Percentiles rank a stretch among this genome's conserved stretches.
Conservation (phyloP, 2,888 invertebrate genomes). For the Ornithoptera priamus region DNA sequence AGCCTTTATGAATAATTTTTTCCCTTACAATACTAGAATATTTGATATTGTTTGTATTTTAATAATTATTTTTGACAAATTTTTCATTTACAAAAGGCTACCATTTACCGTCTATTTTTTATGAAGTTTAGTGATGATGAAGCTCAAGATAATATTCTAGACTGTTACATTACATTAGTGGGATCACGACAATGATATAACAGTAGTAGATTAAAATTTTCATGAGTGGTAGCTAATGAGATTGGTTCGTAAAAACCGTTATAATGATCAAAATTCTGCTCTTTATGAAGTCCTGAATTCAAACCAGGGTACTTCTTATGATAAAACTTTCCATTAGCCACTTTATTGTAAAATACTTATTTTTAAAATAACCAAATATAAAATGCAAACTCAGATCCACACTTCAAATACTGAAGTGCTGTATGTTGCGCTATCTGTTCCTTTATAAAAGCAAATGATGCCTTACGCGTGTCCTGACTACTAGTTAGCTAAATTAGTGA, state of each 20-base stretch:
- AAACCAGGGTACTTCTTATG: neutral
- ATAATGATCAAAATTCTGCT: neutral
- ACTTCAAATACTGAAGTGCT: constrained; percentile 36
- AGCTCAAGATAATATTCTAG: no score
- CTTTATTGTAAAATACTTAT: neutral
- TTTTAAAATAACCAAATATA: no score
- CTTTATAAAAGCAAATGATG: constrained; percentile 49
- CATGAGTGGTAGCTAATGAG: no score
- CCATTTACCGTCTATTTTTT: neutral
- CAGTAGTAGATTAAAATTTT: no score
- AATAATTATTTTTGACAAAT: neutral
- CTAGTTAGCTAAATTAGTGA: constrained; percentile 45
- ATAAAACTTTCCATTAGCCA: no score
- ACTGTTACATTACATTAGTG: no score
- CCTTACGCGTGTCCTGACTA: constrained; percentile 51
- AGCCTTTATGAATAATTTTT: no score
- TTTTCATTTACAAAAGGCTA: neutral
- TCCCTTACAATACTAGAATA: no score
- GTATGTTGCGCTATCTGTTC: constrained; percentile 45
- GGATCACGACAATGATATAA: no score
- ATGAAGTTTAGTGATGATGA: neutral
- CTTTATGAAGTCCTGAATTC: neutral
- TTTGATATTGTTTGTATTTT: no score
- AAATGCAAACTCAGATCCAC: constrained; percentile 42
- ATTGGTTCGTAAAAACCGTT: neutral